These are phyloP conservation scores for Drosophila tristis DNA, from an alignment of 1,140 invertebrate species.

Conservation along the genomic window DNA sequence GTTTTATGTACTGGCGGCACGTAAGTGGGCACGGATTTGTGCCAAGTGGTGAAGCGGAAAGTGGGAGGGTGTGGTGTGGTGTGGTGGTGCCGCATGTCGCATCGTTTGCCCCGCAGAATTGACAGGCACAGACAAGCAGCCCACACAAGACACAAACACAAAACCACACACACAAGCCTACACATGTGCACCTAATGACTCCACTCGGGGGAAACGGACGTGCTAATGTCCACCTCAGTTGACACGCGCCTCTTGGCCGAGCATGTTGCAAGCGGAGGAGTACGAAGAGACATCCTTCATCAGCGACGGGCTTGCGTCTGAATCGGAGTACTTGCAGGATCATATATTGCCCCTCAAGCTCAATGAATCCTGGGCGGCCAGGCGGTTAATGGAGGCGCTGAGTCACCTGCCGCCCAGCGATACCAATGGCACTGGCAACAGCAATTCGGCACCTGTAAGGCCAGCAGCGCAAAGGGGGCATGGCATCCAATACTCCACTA, in stretches of 20 bases:
- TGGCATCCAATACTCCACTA: neutral
- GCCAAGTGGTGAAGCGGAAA: conserved; percentile 10
- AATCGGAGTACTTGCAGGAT: conserved; percentile 38
- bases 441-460: conserved; percentile 68
- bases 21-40: conserved; percentile 70
- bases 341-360: conserved; percentile 85
- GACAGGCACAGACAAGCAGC: conserved; percentile 47
- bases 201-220: conserved; percentile 62
- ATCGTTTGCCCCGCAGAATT: conserved; percentile 44
- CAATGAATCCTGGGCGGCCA: conserved; percentile 86
- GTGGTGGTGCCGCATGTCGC: conserved; percentile 14
- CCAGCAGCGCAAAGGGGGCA: neutral
- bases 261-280: conserved; percentile 58
- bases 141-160: conserved; percentile 34
- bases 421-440: conserved; percentile 16
- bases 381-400: conserved; percentile 83
- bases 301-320: conserved; percentile 25
- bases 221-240: conserved; percentile 73
- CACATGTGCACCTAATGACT: conserved; percentile 56
- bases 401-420: conserved; percentile 65
- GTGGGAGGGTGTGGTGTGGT: conserved; percentile 1
- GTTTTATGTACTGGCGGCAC: conserved; percentile 78
- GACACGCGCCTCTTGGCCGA: conserved; percentile 59
- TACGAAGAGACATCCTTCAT: conserved; percentile 19
- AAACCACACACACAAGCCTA: conserved; percentile 9